A percentile compares a stretch with the other conserved stretches of the same genome.
Conservation (phyloP, 2,113 vertebrate genomes). For the Arothron firmamentum region DNA sequence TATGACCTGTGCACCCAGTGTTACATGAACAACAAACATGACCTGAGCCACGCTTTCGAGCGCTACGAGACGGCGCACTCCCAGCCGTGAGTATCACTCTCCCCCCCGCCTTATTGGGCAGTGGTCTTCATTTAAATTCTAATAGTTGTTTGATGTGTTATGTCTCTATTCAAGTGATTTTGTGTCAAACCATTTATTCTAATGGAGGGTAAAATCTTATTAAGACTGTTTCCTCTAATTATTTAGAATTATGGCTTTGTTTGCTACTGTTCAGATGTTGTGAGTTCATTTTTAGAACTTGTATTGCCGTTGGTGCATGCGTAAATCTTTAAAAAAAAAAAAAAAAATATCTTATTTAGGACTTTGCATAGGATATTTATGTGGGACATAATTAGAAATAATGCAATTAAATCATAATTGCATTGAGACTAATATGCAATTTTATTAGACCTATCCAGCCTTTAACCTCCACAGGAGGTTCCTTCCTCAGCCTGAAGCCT, state of each 20-base stretch:
- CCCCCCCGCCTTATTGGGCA: background rate
- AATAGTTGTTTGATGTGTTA: background rate
- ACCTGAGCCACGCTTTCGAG: constrained; percentile 88
- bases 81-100: constrained; percentile 84
- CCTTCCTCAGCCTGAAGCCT: too few relatives aligned
- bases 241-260: background rate
- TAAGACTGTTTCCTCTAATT: constrained; percentile 10
- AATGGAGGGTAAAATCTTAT: constrained; percentile 1
- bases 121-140: constrained; percentile 15
- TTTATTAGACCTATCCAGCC: too few relatives aligned
- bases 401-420: too few relatives aligned
- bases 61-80: constrained; percentile 95
- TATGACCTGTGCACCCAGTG: constrained; percentile 97
- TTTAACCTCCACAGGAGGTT: too few relatives aligned
- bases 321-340: too few relatives aligned
- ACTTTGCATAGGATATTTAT: too few relatives aligned
- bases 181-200: constrained; percentile 3
- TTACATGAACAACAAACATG: constrained; percentile 96
- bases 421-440: too few relatives aligned
- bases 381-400: too few relatives aligned
- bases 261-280: too few relatives aligned
- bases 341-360: too few relatives aligned
- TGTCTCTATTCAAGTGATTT: background rate
- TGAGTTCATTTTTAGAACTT: too few relatives aligned
- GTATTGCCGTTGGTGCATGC: too few relatives aligned